Evolutionary conservation across 2,113 vertebrate genomes (phyloP).

Genomic region (Coracopsis vasa): DNA sequence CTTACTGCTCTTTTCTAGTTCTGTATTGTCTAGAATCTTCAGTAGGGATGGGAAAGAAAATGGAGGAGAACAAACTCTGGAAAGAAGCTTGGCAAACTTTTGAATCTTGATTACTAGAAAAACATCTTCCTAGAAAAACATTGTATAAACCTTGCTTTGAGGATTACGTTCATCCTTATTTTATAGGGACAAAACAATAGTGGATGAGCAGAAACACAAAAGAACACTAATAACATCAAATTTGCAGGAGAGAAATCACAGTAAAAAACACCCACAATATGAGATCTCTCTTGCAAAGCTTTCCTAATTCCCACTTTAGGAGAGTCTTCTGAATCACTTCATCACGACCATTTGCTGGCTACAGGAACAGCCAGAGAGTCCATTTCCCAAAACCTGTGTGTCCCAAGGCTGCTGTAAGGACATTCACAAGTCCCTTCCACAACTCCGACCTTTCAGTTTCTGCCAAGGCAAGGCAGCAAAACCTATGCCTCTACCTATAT

Average conservation of each 20-base stretch:
- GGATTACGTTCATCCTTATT: background rate
- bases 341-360: background rate
- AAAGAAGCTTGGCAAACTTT: background rate
- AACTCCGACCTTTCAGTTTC: background rate
- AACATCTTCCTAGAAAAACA: background rate
- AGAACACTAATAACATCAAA: background rate
- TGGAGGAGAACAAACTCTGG: background rate
- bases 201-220: background rate
- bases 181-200: background rate
- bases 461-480: background rate
- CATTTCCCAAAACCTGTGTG: accelerated
- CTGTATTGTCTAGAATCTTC: background rate
- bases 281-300: background rate
- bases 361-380: background rate
- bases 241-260: background rate
- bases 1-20: background rate
- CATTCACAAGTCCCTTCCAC: background rate
- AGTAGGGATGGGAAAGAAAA: background rate
- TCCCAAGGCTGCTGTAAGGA: background rate
- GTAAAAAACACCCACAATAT: background rate
- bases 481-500: background rate
- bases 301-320: background rate
- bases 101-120: background rate
- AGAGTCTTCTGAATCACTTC: background rate
- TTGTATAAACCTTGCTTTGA: background rate